These are phyloP conservation scores for Morelia viridis DNA, from an alignment of 2,797 vertebrate genomes.

Conservation along the genomic window DNA sequence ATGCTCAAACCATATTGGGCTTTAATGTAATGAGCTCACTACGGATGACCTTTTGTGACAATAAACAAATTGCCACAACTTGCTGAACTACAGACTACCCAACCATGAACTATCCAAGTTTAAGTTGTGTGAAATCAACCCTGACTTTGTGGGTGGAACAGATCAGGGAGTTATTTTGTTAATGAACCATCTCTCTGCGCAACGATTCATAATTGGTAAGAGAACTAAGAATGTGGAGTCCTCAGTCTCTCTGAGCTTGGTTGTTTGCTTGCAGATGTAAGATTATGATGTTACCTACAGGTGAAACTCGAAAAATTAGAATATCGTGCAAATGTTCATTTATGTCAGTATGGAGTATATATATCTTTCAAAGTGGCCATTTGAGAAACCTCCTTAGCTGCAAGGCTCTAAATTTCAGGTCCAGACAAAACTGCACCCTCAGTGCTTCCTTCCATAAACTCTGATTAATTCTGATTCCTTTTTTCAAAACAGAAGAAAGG, in stretches of 20 bases:
- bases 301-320: no score
- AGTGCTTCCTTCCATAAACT: no score
- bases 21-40: background rate
- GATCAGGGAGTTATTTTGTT: background rate
- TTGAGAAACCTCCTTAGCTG: no score
- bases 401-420: no score
- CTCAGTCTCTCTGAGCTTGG: background rate
- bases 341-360: no score
- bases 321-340: no score
- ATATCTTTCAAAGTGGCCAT: no score
- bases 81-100: background rate
- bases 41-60: background rate
- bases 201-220: background rate
- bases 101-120: background rate
- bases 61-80: background rate
- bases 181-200: background rate
- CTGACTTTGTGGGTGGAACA: background rate
- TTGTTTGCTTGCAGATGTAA: background rate
- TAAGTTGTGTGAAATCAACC: background rate
- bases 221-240: background rate
- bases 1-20: background rate
- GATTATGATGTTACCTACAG: background rate
- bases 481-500: no score
- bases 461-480: no score
- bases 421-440: no score